Percentiles rank a stretch among this genome's conserved stretches.
These are phyloP conservation scores for Channa argus DNA, from an alignment of 2,113 vertebrate species.

Conservation along the genomic window DNA sequence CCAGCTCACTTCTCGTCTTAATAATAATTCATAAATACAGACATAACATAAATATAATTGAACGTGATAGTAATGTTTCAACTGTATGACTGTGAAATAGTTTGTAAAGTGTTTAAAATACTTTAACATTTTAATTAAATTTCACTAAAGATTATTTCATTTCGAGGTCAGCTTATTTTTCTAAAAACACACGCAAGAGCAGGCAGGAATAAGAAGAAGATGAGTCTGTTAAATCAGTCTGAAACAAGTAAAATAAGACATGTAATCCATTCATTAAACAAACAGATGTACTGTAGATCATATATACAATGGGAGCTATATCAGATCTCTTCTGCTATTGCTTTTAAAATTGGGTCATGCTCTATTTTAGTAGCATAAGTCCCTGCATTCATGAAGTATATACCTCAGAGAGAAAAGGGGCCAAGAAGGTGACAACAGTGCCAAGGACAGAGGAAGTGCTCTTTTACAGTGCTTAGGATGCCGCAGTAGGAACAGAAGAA, in stretches of 20 bases:
- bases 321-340: slow-evolving; percentile 61
- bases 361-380: slow-evolving; percentile 57
- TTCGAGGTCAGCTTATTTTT: slow-evolving; percentile 44
- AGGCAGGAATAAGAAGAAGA: slow-evolving; percentile 1
- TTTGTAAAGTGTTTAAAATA: slow-evolving; percentile 14
- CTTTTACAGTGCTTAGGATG: slow-evolving; percentile 14
- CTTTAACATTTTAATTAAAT: slow-evolving; percentile 21
- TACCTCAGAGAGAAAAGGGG: slow-evolving; percentile 33
- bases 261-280: slow-evolving; percentile 17
- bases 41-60: slow-evolving; percentile 15
- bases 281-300: slow-evolving; percentile 41
- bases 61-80: slow-evolving; percentile 5
- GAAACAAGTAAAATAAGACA: slow-evolving; percentile 26
- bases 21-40: slow-evolving; percentile 28
- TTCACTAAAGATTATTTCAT: slow-evolving; percentile 40
- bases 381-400: slow-evolving; percentile 37
- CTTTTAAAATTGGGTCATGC: slow-evolving; percentile 53
- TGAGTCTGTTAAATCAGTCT: slow-evolving; percentile 15
- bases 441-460: slow-evolving; percentile 40
- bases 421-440: slow-evolving; percentile 28
- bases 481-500: slow-evolving; percentile 31
- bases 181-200: slow-evolving; percentile 36
- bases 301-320: slow-evolving; percentile 16
- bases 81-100: slow-evolving; percentile 8
- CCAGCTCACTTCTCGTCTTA: slow-evolving; percentile 34